These are phyloP conservation scores for Dreissena polymorpha DNA, from an alignment of 1,140 invertebrate species.

Conservation along the genomic window DNA sequence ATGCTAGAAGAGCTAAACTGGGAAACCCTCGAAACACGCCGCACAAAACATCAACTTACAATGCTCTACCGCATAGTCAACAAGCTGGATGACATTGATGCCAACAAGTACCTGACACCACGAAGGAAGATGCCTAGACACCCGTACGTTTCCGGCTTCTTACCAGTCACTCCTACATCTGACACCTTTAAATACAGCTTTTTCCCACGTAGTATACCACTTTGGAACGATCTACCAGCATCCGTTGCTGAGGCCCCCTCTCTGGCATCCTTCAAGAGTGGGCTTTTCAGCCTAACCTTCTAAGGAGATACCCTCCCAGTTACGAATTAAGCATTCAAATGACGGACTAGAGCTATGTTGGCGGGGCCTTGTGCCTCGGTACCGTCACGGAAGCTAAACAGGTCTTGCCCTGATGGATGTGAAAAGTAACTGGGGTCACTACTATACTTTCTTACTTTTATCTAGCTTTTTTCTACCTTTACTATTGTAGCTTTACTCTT, in stretches of 20 bases:
- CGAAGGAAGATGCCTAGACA: neutral
- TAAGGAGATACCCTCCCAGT: too few relatives aligned
- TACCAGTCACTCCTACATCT: neutral
- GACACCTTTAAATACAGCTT: constrained; percentile 24
- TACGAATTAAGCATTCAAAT: too few relatives aligned
- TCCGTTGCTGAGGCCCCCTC: constrained; percentile 25
- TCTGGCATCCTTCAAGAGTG: constrained; percentile 34
- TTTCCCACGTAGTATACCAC: constrained; percentile 5
- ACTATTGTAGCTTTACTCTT: too few relatives aligned
- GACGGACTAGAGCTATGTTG: too few relatives aligned
- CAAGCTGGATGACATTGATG: constrained; percentile 1
- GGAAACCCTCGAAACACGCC: neutral
- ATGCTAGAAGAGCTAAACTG: constrained; percentile 15
- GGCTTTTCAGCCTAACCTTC: neutral
- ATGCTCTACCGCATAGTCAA: neutral
- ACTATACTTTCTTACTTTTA: too few relatives aligned
- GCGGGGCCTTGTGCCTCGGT: too few relatives aligned
- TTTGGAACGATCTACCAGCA: constrained; percentile 16
- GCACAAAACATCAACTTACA: neutral
- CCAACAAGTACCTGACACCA: neutral
- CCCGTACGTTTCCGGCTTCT: neutral
- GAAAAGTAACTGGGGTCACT: too few relatives aligned
- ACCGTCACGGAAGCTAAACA: too few relatives aligned
- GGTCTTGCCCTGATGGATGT: too few relatives aligned
- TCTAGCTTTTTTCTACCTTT: too few relatives aligned